A percentile compares a stretch with the other conserved stretches of the same genome.
These are phyloP conservation scores for Druon quercuslanigerum DNA, from an alignment of 1,140 invertebrate genomes.

Conservation along the genomic window DNA sequence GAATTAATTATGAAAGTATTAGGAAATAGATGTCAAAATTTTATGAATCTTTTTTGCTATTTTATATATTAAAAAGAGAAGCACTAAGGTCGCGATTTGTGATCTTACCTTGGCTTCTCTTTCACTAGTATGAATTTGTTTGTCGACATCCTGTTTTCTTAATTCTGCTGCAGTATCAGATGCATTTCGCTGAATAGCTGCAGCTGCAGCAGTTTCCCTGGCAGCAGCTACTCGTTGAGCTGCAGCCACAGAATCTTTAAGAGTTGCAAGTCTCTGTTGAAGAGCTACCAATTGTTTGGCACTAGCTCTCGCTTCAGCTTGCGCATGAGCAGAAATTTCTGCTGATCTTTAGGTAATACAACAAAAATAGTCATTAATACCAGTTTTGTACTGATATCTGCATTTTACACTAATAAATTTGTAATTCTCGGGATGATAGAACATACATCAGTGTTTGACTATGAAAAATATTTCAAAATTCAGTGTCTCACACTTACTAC, in stretches of 20 bases:
- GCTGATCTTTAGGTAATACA: conserved; percentile 56
- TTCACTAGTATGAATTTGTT: conserved; percentile 70
- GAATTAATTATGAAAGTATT: no score
- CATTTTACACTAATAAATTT: no score
- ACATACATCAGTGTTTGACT: no score
- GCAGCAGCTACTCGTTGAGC: conserved; percentile 72
- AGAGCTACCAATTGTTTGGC: conserved; percentile 69
- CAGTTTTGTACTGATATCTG: no score
- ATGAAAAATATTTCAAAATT: no score
- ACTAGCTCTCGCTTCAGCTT: conserved; percentile 65
- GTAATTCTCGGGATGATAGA: no score
- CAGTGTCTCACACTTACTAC: no score
- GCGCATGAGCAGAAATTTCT: conserved; percentile 68
- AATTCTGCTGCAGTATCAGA: conserved; percentile 70
- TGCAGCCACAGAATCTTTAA: conserved; percentile 72
- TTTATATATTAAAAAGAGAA: conserved; percentile 30
- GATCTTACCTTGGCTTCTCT: conserved; percentile 68
- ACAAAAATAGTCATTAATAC: no score
- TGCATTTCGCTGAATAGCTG: conserved; percentile 70
- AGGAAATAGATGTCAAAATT: no score
- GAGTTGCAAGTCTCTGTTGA: conserved; percentile 71
- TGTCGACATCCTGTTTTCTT: conserved; percentile 73
- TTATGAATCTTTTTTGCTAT: not conserved
- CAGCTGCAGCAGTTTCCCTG: conserved; percentile 69
- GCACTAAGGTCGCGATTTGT: conserved; percentile 31